phyloP scores from a whole-genome alignment of 2,113 vertebrate species.

The Aythya baeri region DNA sequence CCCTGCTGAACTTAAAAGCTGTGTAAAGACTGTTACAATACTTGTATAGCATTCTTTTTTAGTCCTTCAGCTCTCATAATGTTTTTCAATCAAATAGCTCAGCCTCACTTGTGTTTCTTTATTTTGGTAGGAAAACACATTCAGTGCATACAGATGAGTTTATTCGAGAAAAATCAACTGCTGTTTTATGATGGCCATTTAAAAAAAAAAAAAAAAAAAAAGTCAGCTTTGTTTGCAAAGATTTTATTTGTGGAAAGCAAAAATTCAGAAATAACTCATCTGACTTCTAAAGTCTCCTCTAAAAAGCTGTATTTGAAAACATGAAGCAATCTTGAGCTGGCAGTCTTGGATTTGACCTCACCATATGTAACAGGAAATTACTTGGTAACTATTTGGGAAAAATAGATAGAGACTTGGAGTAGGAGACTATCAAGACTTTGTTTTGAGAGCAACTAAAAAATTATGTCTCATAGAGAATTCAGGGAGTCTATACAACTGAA shows the following conservation, averaged over 20 bases:
- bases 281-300: background rate
- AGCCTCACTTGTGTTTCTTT: background rate
- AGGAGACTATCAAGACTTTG: background rate
- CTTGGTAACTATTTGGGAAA: background rate
- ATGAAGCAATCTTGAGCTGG: background rate
- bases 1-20: background rate
- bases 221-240: background rate
- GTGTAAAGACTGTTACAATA: background rate
- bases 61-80: background rate
- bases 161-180: background rate
- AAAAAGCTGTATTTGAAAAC: background rate
- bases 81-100: background rate
- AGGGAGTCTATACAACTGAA: background rate
- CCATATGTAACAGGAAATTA: conserved; percentile 21
- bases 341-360: background rate
- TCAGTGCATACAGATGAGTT: background rate
- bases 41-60: background rate
- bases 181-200: background rate
- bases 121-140: background rate
- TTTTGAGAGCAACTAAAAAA: background rate
- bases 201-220: too few species aligned
- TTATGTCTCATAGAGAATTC: background rate
- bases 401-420: background rate
- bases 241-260: background rate
- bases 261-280: background rate